A percentile compares a stretch with the other conserved stretches of the same genome.
Conservation (phyloP, 2,888 invertebrate species). For the Gasteruption jaculator region DNA sequence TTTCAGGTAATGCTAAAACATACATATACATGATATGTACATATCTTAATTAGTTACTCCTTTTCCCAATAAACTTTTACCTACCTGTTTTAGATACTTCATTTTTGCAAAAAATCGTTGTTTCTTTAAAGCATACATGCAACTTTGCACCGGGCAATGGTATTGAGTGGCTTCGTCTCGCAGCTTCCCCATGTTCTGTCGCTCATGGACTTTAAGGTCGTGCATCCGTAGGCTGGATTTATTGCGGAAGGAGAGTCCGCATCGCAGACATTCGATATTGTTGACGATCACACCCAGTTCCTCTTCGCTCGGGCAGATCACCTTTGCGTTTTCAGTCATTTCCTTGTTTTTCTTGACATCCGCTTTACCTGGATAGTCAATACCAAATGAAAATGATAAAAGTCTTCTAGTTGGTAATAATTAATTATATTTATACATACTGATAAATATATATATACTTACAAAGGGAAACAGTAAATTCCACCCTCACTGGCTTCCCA, state of each 20-base stretch:
- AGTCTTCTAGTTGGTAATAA: too few relatives aligned
- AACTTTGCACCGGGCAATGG: conserved; percentile 44
- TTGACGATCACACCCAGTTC: conserved; percentile 44
- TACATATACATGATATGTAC: conserved; percentile 9
- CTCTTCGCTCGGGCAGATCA: conserved; percentile 41
- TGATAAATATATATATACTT: too few relatives aligned
- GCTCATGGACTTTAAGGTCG: conserved; percentile 44
- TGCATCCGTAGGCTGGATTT: conserved; percentile 43
- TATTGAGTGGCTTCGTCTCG: conserved; percentile 39
- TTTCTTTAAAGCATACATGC: conserved; percentile 40
- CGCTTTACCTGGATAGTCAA: too few relatives aligned
- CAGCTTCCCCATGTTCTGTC: conserved; percentile 36
- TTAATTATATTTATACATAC: too few relatives aligned
- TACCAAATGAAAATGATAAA: too few relatives aligned
- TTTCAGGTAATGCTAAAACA: conserved; percentile 49
- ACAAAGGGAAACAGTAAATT: too few relatives aligned
- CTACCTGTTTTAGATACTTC: conserved; percentile 50
- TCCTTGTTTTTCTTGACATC: too few relatives aligned
- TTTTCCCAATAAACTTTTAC: conserved; percentile 3
- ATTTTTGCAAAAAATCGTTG: conserved; percentile 42
- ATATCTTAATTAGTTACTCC: conserved; percentile 4
- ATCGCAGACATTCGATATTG: conserved; percentile 40
- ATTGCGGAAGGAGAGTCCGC: conserved; percentile 42
- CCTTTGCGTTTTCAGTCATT: conserved; percentile 28
- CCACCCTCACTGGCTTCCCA: too few relatives aligned